Conservation (phyloP, 2,797 vertebrate species). For the Acipenser ruthenus region DNA sequence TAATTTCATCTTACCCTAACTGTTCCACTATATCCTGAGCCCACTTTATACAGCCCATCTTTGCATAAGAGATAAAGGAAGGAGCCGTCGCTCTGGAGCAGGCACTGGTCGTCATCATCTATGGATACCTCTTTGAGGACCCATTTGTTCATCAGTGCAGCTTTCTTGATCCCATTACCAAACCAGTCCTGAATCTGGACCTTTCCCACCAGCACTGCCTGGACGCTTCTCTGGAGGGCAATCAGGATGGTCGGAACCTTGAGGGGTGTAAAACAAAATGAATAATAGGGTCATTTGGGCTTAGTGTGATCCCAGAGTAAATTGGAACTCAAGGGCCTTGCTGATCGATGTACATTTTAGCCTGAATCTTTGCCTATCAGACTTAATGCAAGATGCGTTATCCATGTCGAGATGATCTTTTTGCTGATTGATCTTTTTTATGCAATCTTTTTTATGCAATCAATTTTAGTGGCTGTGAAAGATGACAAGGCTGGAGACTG, state of each 20-base stretch:
- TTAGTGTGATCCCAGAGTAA: too few species aligned
- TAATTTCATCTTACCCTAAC: conserved; percentile 65
- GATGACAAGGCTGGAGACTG: too few species aligned
- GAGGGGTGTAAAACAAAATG: background rate
- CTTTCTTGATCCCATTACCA: conserved; percentile 94
- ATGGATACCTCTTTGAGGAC: conserved; percentile 84
- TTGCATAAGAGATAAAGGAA: conserved; percentile 96
- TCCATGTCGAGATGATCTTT: too few species aligned
- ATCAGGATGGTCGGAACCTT: conserved; percentile 96
- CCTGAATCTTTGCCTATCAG: too few species aligned
- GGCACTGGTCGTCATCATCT: conserved; percentile 90
- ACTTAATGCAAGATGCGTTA: too few species aligned
- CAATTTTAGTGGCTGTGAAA: too few species aligned
- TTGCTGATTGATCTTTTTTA: too few species aligned
- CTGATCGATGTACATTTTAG: too few species aligned
- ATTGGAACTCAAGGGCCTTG: too few species aligned
- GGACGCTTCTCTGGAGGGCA: conserved; percentile 91
- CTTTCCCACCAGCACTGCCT: conserved; percentile 95
- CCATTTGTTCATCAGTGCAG: conserved; percentile 97
- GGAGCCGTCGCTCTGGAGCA: conserved; percentile 94
- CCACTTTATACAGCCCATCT: conserved; percentile 96
- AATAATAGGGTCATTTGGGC: too few species aligned
- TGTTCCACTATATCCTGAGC: conserved; percentile 96
- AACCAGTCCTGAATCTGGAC: conserved; percentile 99
- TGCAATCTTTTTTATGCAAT: too few species aligned